These are phyloP conservation scores for Drosophila melanosoma DNA, from an alignment of 2,888 invertebrate genomes.

Conservation along the genomic window DNA sequence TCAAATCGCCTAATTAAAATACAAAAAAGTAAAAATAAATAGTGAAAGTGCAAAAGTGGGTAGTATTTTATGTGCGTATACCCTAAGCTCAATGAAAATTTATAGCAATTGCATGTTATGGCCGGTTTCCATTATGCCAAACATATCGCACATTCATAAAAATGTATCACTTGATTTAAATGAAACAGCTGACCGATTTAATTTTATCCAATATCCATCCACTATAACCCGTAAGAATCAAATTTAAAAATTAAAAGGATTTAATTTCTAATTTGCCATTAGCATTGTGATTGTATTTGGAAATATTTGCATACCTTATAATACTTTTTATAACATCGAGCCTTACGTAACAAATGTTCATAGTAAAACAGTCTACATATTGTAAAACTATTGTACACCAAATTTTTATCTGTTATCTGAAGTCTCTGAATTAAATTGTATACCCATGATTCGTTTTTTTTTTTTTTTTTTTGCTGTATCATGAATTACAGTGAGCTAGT, in stretches of 20 bases:
- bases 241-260: too few species aligned
- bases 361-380: not conserved
- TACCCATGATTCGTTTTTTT: too few species aligned
- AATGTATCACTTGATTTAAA: not conserved
- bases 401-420: not conserved
- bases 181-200: not conserved
- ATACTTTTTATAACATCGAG: too few species aligned
- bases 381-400: not conserved
- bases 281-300: too few species aligned
- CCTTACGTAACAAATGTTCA: not conserved
- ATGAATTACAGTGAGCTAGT: not conserved
- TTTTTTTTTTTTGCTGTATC: not conserved
- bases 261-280: too few species aligned
- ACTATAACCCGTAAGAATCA: too few species aligned
- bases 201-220: not conserved
- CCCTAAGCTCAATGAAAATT: not conserved
- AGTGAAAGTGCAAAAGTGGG: not conserved
- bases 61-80: not conserved
- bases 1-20: conserved; percentile 22
- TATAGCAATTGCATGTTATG: not conserved
- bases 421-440: not conserved
- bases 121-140: not conserved
- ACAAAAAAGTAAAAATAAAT: not conserved
- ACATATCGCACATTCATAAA: not conserved
- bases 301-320: too few species aligned